Evolutionary conservation across 2,888 invertebrate species (phyloP).

Genomic region (Coleophora deauratella): DNA sequence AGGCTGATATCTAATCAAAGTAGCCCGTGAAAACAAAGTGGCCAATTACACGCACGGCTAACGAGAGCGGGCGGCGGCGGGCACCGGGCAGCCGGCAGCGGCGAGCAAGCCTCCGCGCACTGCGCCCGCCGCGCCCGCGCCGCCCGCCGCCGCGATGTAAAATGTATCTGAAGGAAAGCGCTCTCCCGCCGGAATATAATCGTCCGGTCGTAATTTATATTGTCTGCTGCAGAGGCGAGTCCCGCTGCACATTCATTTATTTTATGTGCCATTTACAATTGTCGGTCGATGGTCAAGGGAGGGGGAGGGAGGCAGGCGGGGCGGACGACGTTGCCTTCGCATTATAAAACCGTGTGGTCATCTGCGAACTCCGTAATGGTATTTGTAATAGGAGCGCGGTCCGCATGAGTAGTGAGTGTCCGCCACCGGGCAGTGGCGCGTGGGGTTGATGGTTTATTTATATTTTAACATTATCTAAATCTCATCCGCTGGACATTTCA

Average conservation of each 20-base stretch:
- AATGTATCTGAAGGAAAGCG: slow-evolving; percentile 68
- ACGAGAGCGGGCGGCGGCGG: slow-evolving; percentile 40
- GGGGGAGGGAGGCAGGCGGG: slow-evolving; percentile 35
- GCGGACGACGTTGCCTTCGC: slow-evolving; percentile 61
- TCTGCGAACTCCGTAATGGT: slow-evolving; percentile 71
- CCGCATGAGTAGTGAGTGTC: slow-evolving; percentile 53
- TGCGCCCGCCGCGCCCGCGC: slow-evolving; percentile 15
- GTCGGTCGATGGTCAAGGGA: slow-evolving; percentile 76
- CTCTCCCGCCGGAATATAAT: slow-evolving; percentile 74
- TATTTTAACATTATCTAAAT: slow-evolving; percentile 11
- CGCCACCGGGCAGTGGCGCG: slow-evolving; percentile 26
- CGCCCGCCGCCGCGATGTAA: slow-evolving; percentile 41
- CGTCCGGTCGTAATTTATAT: slow-evolving; percentile 76
- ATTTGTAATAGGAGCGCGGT: slow-evolving; percentile 61
- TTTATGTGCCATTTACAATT: slow-evolving; percentile 77
- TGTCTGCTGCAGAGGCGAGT: slow-evolving; percentile 75
- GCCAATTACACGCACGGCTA: slow-evolving; percentile 56
- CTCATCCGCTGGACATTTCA: slow-evolving; percentile 18
- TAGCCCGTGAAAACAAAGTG: slow-evolving; percentile 43
- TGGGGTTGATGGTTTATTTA: slow-evolving; percentile 61
- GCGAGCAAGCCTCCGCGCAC: neutral
- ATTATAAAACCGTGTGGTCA: slow-evolving; percentile 76
- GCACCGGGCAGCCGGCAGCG: slow-evolving; percentile 13
- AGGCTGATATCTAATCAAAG: slow-evolving; percentile 37
- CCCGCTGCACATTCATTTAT: slow-evolving; percentile 76